Evolutionary conservation across 2,113 vertebrate species (phyloP).

Genomic region (Puntigrus tetrazona): DNA sequence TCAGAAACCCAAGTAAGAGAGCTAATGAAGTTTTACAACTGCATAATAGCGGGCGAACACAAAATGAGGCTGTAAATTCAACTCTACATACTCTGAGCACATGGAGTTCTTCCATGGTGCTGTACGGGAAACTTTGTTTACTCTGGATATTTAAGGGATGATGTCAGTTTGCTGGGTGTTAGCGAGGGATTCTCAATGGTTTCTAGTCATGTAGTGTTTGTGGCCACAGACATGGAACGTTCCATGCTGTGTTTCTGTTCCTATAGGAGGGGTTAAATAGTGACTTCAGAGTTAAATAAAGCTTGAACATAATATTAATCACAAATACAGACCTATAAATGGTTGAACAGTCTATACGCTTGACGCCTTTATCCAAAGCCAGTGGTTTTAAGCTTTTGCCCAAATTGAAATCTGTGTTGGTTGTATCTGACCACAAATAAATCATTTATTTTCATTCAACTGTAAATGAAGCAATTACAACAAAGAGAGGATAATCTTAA

Average conservation of each 20-base stretch:
- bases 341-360: background rate
- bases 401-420: background rate
- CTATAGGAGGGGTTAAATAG: background rate
- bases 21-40: conserved; percentile 54
- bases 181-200: conserved; percentile 40
- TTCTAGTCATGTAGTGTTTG: conserved; percentile 44
- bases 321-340: too few relatives aligned
- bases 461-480: conserved; percentile 54
- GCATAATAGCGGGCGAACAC: conserved; percentile 50
- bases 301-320: background rate
- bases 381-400: background rate
- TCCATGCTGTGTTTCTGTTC: conserved; percentile 41
- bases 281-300: conserved; percentile 6
- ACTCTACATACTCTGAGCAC: conserved; percentile 7
- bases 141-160: conserved; percentile 42
- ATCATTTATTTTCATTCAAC: conserved; percentile 52
- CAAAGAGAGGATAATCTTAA: conserved; percentile 57
- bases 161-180: conserved; percentile 54
- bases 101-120: background rate
- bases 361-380: background rate
- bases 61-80: conserved; percentile 47
- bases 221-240: conserved; percentile 31
- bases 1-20: conserved; percentile 46
- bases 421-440: conserved; percentile 16
- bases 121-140: conserved; percentile 37